These are phyloP conservation scores for Sesia bembeciformis DNA, from an alignment of 2,888 invertebrate species.

Conservation along the genomic window DNA sequence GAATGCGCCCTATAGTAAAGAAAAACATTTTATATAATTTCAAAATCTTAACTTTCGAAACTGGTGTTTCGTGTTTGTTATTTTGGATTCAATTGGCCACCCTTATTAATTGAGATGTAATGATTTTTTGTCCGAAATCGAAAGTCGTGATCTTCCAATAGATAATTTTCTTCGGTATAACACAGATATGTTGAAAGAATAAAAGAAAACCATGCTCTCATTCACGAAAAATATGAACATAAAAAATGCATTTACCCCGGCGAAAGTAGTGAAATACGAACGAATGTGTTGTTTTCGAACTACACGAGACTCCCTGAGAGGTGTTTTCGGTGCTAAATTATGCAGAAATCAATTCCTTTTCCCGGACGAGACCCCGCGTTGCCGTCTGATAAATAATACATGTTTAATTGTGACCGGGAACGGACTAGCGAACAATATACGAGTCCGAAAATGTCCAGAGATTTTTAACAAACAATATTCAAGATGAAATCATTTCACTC, in stretches of 20 bases:
- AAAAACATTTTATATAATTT: too few species aligned
- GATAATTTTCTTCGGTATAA: too few species aligned
- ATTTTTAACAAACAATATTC: background rate
- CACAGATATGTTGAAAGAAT: background rate
- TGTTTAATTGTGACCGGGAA: slow-evolving; percentile 53
- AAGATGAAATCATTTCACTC: background rate
- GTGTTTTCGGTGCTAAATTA: slow-evolving; percentile 69
- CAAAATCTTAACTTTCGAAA: too few species aligned
- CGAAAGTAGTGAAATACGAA: slow-evolving; percentile 62
- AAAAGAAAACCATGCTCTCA: background rate
- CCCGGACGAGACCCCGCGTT: slow-evolving; percentile 43
- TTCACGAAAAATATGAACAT: slow-evolving; percentile 10
- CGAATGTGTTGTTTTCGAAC: slow-evolving; percentile 68
- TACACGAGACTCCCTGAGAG: slow-evolving; percentile 49
- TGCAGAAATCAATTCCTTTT: slow-evolving; percentile 72
- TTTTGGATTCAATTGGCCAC: too few species aligned
- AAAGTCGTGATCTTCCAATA: too few species aligned
- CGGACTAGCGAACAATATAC: background rate
- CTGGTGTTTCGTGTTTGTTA: too few species aligned
- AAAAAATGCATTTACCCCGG: slow-evolving; percentile 56
- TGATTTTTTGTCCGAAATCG: too few species aligned
- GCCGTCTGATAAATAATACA: slow-evolving; percentile 64
- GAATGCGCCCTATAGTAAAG: too few species aligned
- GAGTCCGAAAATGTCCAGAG: background rate
- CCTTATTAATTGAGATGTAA: too few species aligned